Conservation (phyloP, 2,797 vertebrate genomes). For the Poecilia velifera region DNA sequence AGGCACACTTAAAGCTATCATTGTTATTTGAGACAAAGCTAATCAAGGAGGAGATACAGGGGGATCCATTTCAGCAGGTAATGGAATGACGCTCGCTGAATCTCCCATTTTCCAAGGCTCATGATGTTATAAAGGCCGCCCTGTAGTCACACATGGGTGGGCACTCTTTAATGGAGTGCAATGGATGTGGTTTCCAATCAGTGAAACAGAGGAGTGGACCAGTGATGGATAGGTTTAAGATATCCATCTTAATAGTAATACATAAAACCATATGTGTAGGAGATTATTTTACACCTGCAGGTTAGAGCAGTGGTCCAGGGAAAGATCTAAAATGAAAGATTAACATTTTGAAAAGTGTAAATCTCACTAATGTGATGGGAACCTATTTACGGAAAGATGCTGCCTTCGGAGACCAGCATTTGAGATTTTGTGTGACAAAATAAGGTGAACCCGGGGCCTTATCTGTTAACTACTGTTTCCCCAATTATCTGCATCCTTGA, state of each 20-base stretch:
- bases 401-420: slow-evolving; percentile 34
- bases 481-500: slow-evolving; percentile 96
- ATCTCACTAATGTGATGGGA: slow-evolving; percentile 5
- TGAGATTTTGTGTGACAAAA: slow-evolving; percentile 66
- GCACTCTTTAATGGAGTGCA: slow-evolving; percentile 70
- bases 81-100: slow-evolving; percentile 70
- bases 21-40: slow-evolving; percentile 85
- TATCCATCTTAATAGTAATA: slow-evolving; percentile 42
- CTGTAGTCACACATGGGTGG: slow-evolving; percentile 68
- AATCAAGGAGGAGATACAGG: slow-evolving; percentile 81
- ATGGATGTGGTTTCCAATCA: slow-evolving; percentile 65
- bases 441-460: slow-evolving; percentile 84
- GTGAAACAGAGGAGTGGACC: slow-evolving; percentile 43
- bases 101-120: slow-evolving; percentile 68
- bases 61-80: slow-evolving; percentile 80
- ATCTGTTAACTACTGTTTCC: slow-evolving; percentile 85
- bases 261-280: slow-evolving; percentile 48
- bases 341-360: slow-evolving; percentile 8
- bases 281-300: slow-evolving; percentile 43
- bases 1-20: slow-evolving; percentile 91
- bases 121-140: slow-evolving; percentile 71
- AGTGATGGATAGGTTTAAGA: slow-evolving; percentile 46
- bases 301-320: slow-evolving; percentile 22
- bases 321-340: slow-evolving; percentile 19
- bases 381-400: slow-evolving; percentile 29